Percentiles rank a stretch among this genome's conserved stretches.
Conservation (phyloP, 2,888 invertebrate genomes). For the Drosophila multiciliata region DNA sequence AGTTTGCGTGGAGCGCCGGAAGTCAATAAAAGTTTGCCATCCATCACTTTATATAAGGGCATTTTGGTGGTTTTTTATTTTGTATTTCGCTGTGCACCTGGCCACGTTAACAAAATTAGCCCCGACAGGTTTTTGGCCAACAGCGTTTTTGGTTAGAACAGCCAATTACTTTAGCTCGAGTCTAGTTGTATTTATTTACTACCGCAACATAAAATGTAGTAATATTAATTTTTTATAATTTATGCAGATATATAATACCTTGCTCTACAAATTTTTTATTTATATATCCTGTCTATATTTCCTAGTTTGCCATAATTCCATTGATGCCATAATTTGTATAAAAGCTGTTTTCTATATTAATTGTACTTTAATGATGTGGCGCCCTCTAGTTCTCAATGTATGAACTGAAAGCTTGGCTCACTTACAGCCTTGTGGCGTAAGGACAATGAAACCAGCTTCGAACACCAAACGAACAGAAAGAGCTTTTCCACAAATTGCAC, state of each 20-base stretch:
- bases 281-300: not conserved
- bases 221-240: not conserved
- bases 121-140: conserved; percentile 14
- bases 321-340: not conserved
- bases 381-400: conserved; percentile 1
- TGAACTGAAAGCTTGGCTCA: not conserved
- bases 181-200: not conserved
- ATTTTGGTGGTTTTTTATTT: conserved; percentile 8
- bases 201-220: not conserved
- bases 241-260: no score
- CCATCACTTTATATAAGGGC: conserved; percentile 8
- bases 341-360: not conserved
- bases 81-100: conserved; percentile 1
- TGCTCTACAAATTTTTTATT: not conserved
- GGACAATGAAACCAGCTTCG: not conserved
- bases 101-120: conserved; percentile 41
- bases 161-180: not conserved
- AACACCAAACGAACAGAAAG: not conserved
- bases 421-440: not conserved
- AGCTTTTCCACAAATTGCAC: conserved; percentile 1
- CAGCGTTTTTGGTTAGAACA: not conserved
- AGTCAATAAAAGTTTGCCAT: conserved; percentile 76
- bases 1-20: conserved; percentile 45
- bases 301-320: not conserved
- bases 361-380: not conserved